Evolutionary conservation across 53 echinoderm and acorn worm species (phyloP).

Genomic region (Crossaster papposus): DNA sequence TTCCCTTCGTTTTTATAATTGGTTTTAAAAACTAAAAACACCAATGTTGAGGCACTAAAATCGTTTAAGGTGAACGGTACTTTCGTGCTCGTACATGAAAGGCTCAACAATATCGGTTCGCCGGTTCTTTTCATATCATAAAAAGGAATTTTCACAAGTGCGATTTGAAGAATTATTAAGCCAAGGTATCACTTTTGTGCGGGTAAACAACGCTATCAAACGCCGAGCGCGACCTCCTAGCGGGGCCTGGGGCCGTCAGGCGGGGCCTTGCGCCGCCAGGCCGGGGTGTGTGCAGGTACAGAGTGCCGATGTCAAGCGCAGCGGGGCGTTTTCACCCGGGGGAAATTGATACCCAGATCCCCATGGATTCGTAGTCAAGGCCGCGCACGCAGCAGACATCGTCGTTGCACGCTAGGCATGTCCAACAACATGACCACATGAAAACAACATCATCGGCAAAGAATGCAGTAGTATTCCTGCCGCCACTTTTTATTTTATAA

Average conservation of each 20-base stretch:
- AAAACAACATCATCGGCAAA: neutral
- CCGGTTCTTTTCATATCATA: neutral
- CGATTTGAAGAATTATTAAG: slow-evolving; percentile 28
- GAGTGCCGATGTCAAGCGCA: slow-evolving; percentile 22
- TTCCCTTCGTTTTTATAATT: no score
- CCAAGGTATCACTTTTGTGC: slow-evolving; percentile 47
- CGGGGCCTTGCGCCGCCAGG: neutral
- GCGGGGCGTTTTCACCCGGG: slow-evolving; percentile 16
- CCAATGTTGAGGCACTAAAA: no score
- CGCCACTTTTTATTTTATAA: no score
- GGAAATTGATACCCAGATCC: slow-evolving; percentile 19
- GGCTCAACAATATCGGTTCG: neutral
- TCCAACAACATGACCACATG: neutral
- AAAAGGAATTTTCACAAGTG: slow-evolving; percentile 6
- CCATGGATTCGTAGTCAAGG: slow-evolving; percentile 26
- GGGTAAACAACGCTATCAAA: slow-evolving; percentile 33
- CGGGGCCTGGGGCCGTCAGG: slow-evolving; percentile 6
- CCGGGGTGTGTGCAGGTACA: neutral
- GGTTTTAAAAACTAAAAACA: neutral
- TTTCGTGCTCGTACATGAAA: neutral
- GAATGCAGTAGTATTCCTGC: neutral
- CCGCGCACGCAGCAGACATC: neutral
- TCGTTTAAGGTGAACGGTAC: neutral
- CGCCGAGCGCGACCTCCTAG: neutral
- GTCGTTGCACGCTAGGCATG: no score